Conservation (phyloP, 2,113 vertebrate species). For the Anguilla rostrata region DNA sequence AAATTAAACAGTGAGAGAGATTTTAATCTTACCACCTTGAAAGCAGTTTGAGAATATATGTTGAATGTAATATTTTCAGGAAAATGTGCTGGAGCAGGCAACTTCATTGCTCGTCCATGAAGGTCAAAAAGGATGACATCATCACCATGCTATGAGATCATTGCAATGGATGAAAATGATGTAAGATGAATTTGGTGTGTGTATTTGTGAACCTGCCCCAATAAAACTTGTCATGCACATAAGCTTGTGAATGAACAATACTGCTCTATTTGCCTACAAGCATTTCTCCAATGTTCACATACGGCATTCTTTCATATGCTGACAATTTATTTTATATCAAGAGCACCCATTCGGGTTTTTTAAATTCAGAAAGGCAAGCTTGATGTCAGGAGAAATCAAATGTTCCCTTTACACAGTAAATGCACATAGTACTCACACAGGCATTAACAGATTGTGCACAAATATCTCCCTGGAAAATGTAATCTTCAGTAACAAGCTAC, state of each 20-base stretch:
- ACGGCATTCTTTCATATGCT: neutral
- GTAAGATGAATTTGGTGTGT: neutral
- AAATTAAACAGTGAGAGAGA: neutral
- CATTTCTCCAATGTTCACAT: neutral
- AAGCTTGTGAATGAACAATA: neutral
- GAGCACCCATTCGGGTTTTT: neutral
- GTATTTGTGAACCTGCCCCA: neutral
- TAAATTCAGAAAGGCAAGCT: neutral
- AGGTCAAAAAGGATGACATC: neutral
- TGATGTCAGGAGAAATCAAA: neutral
- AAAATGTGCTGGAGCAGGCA: neutral
- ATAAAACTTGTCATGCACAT: neutral
- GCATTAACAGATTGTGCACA: neutral
- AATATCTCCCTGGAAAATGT: neutral
- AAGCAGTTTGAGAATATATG: neutral
- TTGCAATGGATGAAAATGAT: neutral
- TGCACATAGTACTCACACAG: neutral
- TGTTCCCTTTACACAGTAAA: neutral
- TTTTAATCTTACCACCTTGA: neutral
- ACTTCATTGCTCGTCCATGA: neutral
- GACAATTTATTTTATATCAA: neutral
- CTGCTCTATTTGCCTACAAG: neutral
- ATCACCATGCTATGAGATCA: neutral
- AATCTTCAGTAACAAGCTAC: neutral
- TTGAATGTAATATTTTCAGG: neutral